Percentiles rank a stretch among this genome's conserved stretches.
Evolutionary conservation across 1,140 invertebrate genomes (phyloP).

Genomic region (Globodera ellingtonae): DNA sequence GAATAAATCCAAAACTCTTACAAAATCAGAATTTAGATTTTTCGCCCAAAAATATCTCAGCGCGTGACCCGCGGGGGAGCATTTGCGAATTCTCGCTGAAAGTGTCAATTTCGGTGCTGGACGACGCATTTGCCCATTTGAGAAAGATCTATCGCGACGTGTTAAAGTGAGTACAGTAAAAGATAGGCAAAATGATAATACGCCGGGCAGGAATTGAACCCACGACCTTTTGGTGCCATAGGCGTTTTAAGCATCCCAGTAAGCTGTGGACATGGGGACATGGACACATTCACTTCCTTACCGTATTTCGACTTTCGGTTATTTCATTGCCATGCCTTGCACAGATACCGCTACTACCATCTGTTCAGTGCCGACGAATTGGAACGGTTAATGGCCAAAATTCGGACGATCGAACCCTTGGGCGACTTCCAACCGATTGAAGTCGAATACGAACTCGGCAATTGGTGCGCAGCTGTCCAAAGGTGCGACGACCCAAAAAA

Average conservation of each 20-base stretch:
- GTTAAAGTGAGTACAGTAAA: neutral
- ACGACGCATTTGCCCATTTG: constrained; percentile 15
- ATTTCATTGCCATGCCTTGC: neutral
- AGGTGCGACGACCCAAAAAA: neutral
- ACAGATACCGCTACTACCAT: constrained; percentile 26
- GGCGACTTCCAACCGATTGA: neutral
- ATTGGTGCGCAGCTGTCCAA: constrained; percentile 21
- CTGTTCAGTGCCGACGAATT: constrained; percentile 15
- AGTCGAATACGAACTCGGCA: constrained; percentile 22
- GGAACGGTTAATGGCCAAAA: constrained; percentile 1
- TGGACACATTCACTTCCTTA: no score
- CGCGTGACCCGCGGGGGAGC: neutral
- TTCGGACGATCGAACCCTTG: neutral
- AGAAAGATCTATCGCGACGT: constrained; percentile 8
- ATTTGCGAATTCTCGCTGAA: neutral
- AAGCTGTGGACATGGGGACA: no score
- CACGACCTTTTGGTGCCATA: no score
- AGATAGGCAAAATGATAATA: no score
- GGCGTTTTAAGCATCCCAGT: no score
- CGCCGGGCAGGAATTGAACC: no score
- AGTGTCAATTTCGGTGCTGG: constrained; percentile 1
- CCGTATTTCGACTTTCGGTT: no score
- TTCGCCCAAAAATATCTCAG: neutral
- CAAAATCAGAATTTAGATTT: neutral
- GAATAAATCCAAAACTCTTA: no score